Base-by-base conservation (phyloP, 2,888 invertebrate genomes). In the Teleogryllus oceanicus region DNA sequence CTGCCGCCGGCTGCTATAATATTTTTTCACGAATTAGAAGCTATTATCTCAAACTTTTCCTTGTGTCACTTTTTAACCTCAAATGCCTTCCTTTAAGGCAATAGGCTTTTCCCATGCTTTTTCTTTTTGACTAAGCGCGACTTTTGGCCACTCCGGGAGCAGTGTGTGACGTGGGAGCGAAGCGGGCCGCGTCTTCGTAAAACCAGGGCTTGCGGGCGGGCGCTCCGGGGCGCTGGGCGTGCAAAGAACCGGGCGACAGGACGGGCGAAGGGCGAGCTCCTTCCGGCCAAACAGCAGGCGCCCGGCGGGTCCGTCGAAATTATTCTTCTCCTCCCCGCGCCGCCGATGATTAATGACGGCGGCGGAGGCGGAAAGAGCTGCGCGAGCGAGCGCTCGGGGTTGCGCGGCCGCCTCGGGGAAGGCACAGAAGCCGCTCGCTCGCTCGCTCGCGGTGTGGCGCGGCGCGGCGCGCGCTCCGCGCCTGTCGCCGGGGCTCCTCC, bases 211-310 rank as follows among this genome's bases (percentile, higher is more conserved):
- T 18, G 62, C 62, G 62, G 4, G 62, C 16, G 62, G 62, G 13
- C n/a, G 62, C 1, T 62, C n/a, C 62, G 62, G 37, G 37, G 37
- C 37, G 37, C 37, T 37, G 37, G 37, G 37, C 37, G 37, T 37
- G 37, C 37, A 37, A 8, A 37, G 37, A 8, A 37, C 37, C 37
- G 37, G 37, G 37, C 37, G 37, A 37, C 37, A 8, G 37, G 37
- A 1, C 37, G 37, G 37, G 37, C 37, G 62, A 62, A n/a, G n/a
- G 16, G 62, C 62, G 62, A 10, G 62, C 62, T 62, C 62, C 62
- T 62, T 62, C 62, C 62, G 16, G 62, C 62, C 62, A 62, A 62
- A 62, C 62, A 62, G 62, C 62, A 62, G n/a, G 62, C 62, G n/a
- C 62, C 16, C 62, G n/a, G 16, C 62, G n/a, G 62, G 16, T 13